A percentile compares a stretch with the other conserved stretches of the same genome.
Conservation (phyloP, 2,113 vertebrate genomes). For the Lanius collurio region DNA sequence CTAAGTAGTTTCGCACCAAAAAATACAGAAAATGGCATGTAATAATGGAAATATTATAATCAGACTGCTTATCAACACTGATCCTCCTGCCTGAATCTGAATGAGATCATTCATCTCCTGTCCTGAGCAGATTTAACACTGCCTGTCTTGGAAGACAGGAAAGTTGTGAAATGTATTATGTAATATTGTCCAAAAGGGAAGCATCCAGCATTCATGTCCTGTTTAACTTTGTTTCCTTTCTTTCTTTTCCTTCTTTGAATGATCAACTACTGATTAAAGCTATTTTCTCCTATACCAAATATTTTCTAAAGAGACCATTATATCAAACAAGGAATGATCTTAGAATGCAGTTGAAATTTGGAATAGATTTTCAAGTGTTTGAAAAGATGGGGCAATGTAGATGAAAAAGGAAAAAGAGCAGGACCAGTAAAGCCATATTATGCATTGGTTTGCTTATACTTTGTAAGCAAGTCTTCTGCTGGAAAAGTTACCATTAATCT, state of each 20-base stretch:
- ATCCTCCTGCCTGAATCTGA: not conserved
- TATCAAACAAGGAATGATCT: not conserved
- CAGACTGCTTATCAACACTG: not conserved
- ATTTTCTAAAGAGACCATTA: not conserved
- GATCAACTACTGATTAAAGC: not conserved
- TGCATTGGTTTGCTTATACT: not conserved
- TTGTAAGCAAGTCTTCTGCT: not conserved
- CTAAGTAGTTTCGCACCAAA: not conserved
- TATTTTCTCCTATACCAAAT: not conserved
- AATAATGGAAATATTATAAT: not conserved
- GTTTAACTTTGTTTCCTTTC: not conserved
- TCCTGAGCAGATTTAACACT: not conserved
- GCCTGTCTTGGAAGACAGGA: not conserved
- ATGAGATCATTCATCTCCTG: not conserved
- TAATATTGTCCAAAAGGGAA: not conserved
- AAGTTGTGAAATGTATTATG: not conserved
- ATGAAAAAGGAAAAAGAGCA: not conserved
- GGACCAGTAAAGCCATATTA: not conserved
- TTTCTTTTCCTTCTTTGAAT: not conserved
- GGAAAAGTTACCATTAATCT: fast-evolving
- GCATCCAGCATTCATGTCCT: not conserved
- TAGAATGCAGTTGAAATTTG: not conserved
- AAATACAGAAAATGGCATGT: not conserved
- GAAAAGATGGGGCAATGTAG: not conserved
- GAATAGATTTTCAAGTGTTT: not conserved